Evolutionary conservation across 1,140 invertebrate species (phyloP).

Genomic region (Araneus ventricosus): DNA sequence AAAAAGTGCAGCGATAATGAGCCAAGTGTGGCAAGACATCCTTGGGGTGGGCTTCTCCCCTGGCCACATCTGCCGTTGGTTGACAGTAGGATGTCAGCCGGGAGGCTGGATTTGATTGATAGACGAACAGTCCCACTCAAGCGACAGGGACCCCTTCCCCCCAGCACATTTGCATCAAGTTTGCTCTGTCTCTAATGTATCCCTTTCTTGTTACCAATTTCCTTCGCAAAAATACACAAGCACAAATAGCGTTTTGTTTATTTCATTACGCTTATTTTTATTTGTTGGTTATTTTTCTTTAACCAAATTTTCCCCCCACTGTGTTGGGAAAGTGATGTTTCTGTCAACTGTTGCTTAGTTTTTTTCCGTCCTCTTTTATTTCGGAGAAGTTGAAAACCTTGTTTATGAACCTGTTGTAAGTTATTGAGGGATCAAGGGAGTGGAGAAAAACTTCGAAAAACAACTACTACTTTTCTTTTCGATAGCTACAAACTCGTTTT

Average conservation of each 20-base stretch:
- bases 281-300: constrained; percentile 34
- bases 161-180: constrained; percentile 61
- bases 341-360: background rate
- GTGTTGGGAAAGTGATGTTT: background rate
- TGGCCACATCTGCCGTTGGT: constrained; percentile 71
- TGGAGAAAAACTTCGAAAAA: background rate
- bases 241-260: constrained; percentile 60
- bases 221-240: constrained; percentile 56
- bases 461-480: background rate
- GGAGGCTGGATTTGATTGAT: constrained; percentile 64
- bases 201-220: constrained; percentile 62
- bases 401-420: background rate
- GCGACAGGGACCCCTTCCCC: constrained; percentile 24
- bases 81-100: constrained; percentile 68
- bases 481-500: background rate
- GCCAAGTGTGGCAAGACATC: constrained; percentile 55
- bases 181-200: constrained; percentile 63
- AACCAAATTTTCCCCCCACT: background rate
- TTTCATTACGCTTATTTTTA: constrained; percentile 27
- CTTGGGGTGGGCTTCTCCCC: background rate
- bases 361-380: background rate
- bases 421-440: background rate
- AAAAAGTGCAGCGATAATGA: constrained; percentile 20
- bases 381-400: background rate
- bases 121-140: constrained; percentile 66